These are phyloP conservation scores for Drosophila subsilvestris DNA, from an alignment of 2,888 invertebrate genomes.

Conservation along the genomic window DNA sequence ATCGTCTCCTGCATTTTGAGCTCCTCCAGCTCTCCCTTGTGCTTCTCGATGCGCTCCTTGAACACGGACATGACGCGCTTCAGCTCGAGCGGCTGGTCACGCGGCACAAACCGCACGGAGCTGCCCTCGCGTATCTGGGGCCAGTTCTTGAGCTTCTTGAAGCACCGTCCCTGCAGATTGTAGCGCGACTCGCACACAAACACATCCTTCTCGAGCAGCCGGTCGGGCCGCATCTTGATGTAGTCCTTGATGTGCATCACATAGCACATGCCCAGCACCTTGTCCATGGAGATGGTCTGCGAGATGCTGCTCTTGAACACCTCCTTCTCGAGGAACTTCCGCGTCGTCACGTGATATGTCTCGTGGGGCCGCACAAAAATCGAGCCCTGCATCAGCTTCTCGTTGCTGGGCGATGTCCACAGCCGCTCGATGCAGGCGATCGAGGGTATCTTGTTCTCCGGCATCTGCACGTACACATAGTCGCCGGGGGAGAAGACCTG, in stretches of 20 bases:
- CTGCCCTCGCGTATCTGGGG: slow-evolving; percentile 86
- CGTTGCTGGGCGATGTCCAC: slow-evolving; percentile 92
- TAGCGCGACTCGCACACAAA: slow-evolving; percentile 99
- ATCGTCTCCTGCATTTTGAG: slow-evolving; percentile 92
- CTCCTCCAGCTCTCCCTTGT: slow-evolving; percentile 94
- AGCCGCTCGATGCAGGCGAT: slow-evolving; percentile 95
- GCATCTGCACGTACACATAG: slow-evolving; percentile 93
- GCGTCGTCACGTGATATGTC: slow-evolving; percentile 96
- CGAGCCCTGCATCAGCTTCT: slow-evolving; percentile 95
- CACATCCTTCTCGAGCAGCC: slow-evolving; percentile 95
- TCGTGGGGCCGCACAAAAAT: slow-evolving; percentile 96
- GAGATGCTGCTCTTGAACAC: slow-evolving; percentile 97
- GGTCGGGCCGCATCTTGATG: slow-evolving; percentile 94
- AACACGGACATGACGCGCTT: slow-evolving; percentile 96
- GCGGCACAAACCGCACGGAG: slow-evolving; percentile 87
- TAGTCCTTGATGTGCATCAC: slow-evolving; percentile 98
- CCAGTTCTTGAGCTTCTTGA: slow-evolving; percentile 96
- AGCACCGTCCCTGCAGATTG: slow-evolving; percentile 92
- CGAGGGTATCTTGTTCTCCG: slow-evolving; percentile 87
- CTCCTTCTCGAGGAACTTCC: slow-evolving; percentile 97
- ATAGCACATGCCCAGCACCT: slow-evolving; percentile 94
- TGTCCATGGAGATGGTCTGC: slow-evolving; percentile 92
- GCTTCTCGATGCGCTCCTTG: slow-evolving; percentile 94
- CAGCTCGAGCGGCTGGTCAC: slow-evolving; percentile 91
- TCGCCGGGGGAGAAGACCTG: slow-evolving; percentile 93